These are phyloP conservation scores for Diacarnus erythraeanus DNA, from an alignment of 37 sponge, comb jelly and placozoan species.

Conservation along the genomic window DNA sequence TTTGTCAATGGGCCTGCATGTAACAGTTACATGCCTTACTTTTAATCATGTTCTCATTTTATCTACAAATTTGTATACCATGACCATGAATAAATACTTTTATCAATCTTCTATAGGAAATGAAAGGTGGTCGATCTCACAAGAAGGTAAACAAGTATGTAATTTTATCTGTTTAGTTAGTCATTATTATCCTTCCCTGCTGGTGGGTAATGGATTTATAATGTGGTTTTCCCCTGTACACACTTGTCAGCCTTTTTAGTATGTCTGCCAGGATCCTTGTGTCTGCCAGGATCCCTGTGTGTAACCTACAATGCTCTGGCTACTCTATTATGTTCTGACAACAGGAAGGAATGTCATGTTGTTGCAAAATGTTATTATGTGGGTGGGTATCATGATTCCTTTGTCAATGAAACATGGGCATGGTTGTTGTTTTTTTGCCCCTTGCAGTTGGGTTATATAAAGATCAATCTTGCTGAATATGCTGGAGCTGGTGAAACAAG, in stretches of 20 bases:
- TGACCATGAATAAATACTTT: not conserved
- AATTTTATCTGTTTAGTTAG: too few species aligned
- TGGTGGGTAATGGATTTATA: too few species aligned
- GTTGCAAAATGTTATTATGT: not conserved
- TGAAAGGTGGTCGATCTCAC: constrained; percentile 70
- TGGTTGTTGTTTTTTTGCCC: not conserved
- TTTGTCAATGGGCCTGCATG: too few species aligned
- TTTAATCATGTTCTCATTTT: too few species aligned
- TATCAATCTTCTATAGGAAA: constrained; percentile 60
- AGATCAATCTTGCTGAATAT: constrained; percentile 86
- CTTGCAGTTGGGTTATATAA: constrained; percentile 83
- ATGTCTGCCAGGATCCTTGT: too few species aligned
- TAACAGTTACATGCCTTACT: too few species aligned
- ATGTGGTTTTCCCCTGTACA: too few species aligned
- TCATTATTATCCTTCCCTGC: too few species aligned
- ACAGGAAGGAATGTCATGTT: not conserved
- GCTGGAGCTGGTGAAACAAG: constrained; percentile 71
- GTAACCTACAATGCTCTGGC: too few species aligned
- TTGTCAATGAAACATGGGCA: not conserved
- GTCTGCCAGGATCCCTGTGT: too few species aligned
- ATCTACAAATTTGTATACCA: not conserved
- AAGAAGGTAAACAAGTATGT: constrained; percentile 84
- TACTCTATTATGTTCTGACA: not conserved
- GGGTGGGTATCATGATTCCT: not conserved
- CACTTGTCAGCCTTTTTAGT: too few species aligned